A percentile compares a stretch with the other conserved stretches of the same genome.
These are phyloP conservation scores for Hemistola chrysoprasaria DNA, from an alignment of 2,888 invertebrate species.

Conservation along the genomic window DNA sequence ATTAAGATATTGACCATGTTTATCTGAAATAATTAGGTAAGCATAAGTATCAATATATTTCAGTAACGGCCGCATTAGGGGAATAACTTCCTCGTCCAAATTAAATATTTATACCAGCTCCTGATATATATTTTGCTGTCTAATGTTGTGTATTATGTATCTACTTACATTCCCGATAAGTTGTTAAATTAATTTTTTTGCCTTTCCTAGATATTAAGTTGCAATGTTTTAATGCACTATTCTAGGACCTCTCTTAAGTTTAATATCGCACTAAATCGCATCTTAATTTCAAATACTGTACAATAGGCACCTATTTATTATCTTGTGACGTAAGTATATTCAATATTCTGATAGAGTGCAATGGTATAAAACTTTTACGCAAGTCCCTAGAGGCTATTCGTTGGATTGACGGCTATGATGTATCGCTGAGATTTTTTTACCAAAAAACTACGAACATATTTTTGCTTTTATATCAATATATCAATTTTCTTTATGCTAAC, in stretches of 20 bases:
- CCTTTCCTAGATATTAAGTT: too few species aligned
- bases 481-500: slow-evolving; percentile 72
- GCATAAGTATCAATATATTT: slow-evolving; percentile 75
- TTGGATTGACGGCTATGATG: slow-evolving; percentile 77
- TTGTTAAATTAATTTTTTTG: too few species aligned
- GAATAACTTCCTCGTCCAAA: slow-evolving; percentile 56
- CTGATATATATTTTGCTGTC: slow-evolving; percentile 12
- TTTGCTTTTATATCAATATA: slow-evolving; percentile 80
- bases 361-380: slow-evolving; percentile 58
- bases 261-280: too few species aligned
- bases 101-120: slow-evolving; percentile 56
- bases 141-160: too few species aligned
- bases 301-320: too few species aligned
- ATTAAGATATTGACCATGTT: slow-evolving; percentile 54
- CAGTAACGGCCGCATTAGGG: slow-evolving; percentile 68
- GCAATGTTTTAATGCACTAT: too few species aligned
- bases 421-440: slow-evolving; percentile 75
- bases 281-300: too few species aligned
- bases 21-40: slow-evolving; percentile 65
- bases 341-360: slow-evolving; percentile 29
- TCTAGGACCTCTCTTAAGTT: too few species aligned
- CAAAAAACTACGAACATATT: slow-evolving; percentile 71
- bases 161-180: slow-evolving; percentile 1
- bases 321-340: too few species aligned
- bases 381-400: slow-evolving; percentile 66